Conservation (phyloP, 2,888 invertebrate genomes). For the Tinea pellionella region DNA sequence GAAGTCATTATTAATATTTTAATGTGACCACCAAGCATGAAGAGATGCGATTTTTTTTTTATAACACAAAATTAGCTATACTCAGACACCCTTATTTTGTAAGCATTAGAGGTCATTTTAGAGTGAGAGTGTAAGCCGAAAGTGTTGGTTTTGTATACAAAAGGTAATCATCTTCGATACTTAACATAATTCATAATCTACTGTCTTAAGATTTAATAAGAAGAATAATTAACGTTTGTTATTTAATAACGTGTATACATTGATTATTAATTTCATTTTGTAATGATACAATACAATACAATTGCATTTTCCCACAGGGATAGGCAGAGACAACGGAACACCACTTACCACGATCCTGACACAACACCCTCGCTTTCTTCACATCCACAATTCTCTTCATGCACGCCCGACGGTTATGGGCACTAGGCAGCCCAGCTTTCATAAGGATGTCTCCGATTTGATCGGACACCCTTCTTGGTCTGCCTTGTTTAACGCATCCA, state of each 20-base stretch:
- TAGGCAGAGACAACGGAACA: too few species aligned
- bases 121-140: background rate
- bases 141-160: background rate
- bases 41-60: background rate
- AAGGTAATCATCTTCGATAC: constrained; percentile 6
- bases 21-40: background rate
- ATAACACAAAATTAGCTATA: background rate
- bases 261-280: too few species aligned
- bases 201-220: constrained; percentile 6
- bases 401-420: too few species aligned
- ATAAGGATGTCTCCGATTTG: too few species aligned
- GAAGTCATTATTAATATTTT: constrained; percentile 1
- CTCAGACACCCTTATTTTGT: background rate
- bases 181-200: constrained; percentile 11
- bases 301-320: too few species aligned
- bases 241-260: background rate
- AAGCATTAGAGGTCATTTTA: background rate
- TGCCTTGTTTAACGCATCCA: too few species aligned
- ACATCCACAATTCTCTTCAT: too few species aligned
- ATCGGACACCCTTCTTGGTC: too few species aligned
- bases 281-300: too few species aligned
- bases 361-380: too few species aligned
- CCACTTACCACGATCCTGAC: too few species aligned
- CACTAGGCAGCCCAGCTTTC: too few species aligned
- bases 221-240: background rate